Evolutionary conservation across 2,888 invertebrate species (phyloP), one percentile per base, ranked within the genome.

Genomic region (Drosophila flavopinicola): DNA sequence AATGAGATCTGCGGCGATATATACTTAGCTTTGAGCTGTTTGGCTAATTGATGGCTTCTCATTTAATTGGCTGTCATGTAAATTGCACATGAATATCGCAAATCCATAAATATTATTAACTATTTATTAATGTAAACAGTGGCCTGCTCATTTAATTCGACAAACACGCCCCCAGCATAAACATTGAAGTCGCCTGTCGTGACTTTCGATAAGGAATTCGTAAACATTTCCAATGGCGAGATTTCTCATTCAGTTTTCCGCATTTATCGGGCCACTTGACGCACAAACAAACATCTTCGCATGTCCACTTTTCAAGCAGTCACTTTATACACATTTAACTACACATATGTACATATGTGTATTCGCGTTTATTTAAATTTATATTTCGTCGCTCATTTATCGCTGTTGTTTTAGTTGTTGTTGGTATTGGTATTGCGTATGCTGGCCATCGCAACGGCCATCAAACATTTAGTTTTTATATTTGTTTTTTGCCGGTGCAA

Each of bases 401-500:
- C 3, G 32, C 32, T 23, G 30, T 44, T 27, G 24, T 37, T 41
- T 10, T 35, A 32, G 60, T 32, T 51, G 39, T 35, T 33, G 47
- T 27, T 13, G 13, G 15, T 51, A 24, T 47, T 41, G n/a, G 47
- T 41, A 44, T 72, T 72, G 73, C 73, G 67, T 70, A 45, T 25
- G 38, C 32, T 53, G 71, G 48, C 60, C 71, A 54, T 60, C 66
- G 58, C 53, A 51, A 27, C 37, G 76, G 53, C 74, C 76, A 63
- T 71, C 76, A 76, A 67, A 72, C 48, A 57, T 76, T 75, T 66
- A 35, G 24, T 53, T 72, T 71, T 66, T 35, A 10, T 49, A 65
- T 54, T 38, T 20, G 17, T 39, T 66, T 75, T 37, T 51, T 32
- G 58, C 58, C 47, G 38, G 78, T 78, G 79, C 84, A 82, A 84